These are phyloP conservation scores for Nomia melanderi DNA, from an alignment of 1,140 invertebrate genomes.

Conservation along the genomic window DNA sequence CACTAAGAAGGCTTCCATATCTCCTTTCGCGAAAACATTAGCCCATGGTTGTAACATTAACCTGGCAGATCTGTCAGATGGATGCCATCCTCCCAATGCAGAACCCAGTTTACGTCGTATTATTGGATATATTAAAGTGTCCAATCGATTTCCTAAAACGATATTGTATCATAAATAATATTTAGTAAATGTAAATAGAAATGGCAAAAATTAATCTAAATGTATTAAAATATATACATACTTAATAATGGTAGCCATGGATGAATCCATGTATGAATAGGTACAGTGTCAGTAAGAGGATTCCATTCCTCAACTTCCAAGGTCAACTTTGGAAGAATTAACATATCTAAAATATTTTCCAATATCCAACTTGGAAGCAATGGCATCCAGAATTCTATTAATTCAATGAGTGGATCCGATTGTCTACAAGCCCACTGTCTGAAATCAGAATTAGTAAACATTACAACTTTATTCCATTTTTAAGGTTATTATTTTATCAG, in stretches of 20 bases:
- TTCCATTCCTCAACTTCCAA: slow-evolving; percentile 95
- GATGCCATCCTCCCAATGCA: slow-evolving; percentile 95
- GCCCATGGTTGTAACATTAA: slow-evolving; percentile 96
- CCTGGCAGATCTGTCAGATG: slow-evolving; percentile 94
- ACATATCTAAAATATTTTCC: slow-evolving; percentile 90
- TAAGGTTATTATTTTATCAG: neutral
- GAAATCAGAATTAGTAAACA: slow-evolving; percentile 27
- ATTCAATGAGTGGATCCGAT: slow-evolving; percentile 87
- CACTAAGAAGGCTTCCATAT: slow-evolving; percentile 92
- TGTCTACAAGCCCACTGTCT: slow-evolving; percentile 88
- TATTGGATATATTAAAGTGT: slow-evolving; percentile 92
- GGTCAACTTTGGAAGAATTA: slow-evolving; percentile 90
- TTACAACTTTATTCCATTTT: neutral
- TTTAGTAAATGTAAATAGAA: neutral
- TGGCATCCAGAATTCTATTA: slow-evolving; percentile 91
- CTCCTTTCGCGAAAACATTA: slow-evolving; percentile 89
- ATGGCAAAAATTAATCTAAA: neutral
- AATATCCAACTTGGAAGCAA: slow-evolving; percentile 92
- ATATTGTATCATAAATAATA: too few species aligned
- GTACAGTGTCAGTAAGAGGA: slow-evolving; percentile 94
- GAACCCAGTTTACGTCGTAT: slow-evolving; percentile 95
- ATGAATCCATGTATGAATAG: slow-evolving; percentile 97
- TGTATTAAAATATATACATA: slow-evolving; percentile 65
- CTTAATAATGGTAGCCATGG: slow-evolving; percentile 94
- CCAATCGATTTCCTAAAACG: slow-evolving; percentile 83